These are phyloP conservation scores for Sphaeramia orbicularis DNA, from an alignment of 2,797 vertebrate species.

Conservation along the genomic window DNA sequence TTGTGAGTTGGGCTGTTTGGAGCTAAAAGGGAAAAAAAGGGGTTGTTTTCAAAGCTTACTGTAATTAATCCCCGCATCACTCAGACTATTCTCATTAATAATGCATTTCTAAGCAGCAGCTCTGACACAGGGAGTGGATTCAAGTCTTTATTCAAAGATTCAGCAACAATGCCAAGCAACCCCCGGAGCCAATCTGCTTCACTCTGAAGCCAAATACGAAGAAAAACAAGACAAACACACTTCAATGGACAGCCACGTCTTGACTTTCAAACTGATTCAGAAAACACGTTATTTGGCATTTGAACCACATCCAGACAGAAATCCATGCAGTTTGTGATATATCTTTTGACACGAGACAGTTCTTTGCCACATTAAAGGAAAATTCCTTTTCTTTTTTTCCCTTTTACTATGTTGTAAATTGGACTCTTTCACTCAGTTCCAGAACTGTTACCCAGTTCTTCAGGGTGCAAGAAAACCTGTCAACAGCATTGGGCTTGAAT, in stretches of 20 bases:
- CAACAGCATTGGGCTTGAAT: no score
- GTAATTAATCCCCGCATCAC: constrained; percentile 78
- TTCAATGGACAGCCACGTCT: constrained; percentile 12
- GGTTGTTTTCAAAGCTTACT: constrained; percentile 50
- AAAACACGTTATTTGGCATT: not conserved
- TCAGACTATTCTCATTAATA: constrained; percentile 75
- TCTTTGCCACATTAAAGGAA: not conserved
- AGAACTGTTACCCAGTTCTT: no score
- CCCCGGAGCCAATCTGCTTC: constrained; percentile 64
- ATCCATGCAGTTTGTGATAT: not conserved
- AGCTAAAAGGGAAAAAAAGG: constrained; percentile 16
- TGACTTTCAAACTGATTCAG: constrained; percentile 14
- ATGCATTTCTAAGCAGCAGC: constrained; percentile 73
- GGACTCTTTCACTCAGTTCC: no score
- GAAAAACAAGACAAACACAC: constrained; percentile 15
- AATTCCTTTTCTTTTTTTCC: not conserved
- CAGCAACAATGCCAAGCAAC: constrained; percentile 62
- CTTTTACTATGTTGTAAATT: constrained; percentile 1
- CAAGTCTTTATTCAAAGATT: constrained; percentile 67
- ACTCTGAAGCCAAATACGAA: constrained; percentile 16
- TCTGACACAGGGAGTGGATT: constrained; percentile 62
- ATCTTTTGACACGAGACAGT: not conserved
- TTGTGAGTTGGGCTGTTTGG: constrained; percentile 11
- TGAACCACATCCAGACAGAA: constrained; percentile 19
- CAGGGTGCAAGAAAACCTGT: no score